Conservation (phyloP, 2,888 invertebrate species). For the Neocrepidodera transversa region DNA sequence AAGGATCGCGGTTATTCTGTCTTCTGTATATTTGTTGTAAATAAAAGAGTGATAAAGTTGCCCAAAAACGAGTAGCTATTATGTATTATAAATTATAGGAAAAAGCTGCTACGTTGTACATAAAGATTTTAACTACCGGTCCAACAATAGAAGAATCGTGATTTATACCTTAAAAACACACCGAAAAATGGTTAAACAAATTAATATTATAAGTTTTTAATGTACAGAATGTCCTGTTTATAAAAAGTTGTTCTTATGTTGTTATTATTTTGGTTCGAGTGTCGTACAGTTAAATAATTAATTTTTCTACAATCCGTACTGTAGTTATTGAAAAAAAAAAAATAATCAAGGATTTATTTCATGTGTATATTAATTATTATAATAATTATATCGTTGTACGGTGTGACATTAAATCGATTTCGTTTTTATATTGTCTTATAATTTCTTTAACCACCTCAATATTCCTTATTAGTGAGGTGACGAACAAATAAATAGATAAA, state of each 20-base stretch:
- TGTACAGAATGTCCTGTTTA: slow-evolving; percentile 58
- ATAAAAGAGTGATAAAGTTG: slow-evolving; percentile 57
- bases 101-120: slow-evolving; percentile 51
- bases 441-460: slow-evolving; percentile 20
- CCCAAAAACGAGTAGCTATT: slow-evolving; percentile 46
- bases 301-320: slow-evolving; percentile 52
- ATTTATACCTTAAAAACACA: slow-evolving; percentile 55
- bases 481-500: not conserved
- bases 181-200: slow-evolving; percentile 57
- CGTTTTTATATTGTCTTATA: slow-evolving; percentile 33
- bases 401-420: slow-evolving; percentile 54
- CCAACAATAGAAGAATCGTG: slow-evolving; percentile 47
- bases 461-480: slow-evolving; percentile 3
- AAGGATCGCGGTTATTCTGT: slow-evolving; percentile 31
- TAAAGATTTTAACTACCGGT: slow-evolving; percentile 47
- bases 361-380: slow-evolving; percentile 60
- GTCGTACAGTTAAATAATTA: slow-evolving; percentile 53
- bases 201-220: slow-evolving; percentile 58
- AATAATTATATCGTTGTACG: slow-evolving; percentile 61
- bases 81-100: slow-evolving; percentile 56
- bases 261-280: slow-evolving; percentile 55
- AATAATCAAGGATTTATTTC: slow-evolving; percentile 41
- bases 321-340: slow-evolving; percentile 30
- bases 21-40: slow-evolving; percentile 53
- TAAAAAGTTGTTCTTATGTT: slow-evolving; percentile 54